These are phyloP conservation scores for Recurvirostra avosetta DNA, from an alignment of 2,113 vertebrate genomes.

Conservation along the genomic window DNA sequence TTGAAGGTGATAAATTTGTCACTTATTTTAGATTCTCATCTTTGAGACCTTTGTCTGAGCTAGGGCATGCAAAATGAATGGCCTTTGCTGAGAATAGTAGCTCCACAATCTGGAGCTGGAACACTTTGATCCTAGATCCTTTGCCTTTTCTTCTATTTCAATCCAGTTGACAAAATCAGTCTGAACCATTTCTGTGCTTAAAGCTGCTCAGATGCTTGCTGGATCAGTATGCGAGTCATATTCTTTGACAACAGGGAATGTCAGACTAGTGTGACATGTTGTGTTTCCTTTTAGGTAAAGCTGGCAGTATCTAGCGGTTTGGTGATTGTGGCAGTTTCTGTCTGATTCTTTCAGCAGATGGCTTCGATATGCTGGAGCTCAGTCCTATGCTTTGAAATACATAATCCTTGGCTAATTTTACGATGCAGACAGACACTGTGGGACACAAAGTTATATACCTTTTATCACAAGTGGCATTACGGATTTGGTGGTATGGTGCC, in stretches of 20 bases:
- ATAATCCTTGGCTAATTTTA: constrained; percentile 42
- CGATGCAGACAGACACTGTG: not conserved
- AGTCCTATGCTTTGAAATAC: constrained; percentile 11
- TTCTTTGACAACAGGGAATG: constrained; percentile 44
- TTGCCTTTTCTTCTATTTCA: constrained; percentile 15
- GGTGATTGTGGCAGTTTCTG: constrained; percentile 28
- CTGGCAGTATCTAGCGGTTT: not conserved
- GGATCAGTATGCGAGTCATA: constrained; percentile 4
- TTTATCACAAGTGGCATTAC: constrained; percentile 4
- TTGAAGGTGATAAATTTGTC: constrained; percentile 9
- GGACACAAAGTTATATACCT: constrained; percentile 20
- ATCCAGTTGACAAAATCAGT: constrained; percentile 12
- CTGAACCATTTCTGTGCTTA: not conserved
- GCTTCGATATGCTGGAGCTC: constrained; percentile 12
- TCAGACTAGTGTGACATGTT: constrained; percentile 43
- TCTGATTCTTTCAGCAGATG: constrained; percentile 39
- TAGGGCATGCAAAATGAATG: constrained; percentile 13
- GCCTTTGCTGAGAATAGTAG: constrained; percentile 12
- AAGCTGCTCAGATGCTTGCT: constrained; percentile 48
- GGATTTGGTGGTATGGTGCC: not conserved
- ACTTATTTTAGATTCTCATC: constrained; percentile 14
- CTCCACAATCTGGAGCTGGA: constrained; percentile 12
- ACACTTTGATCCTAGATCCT: constrained; percentile 31
- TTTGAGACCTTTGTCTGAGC: constrained; percentile 13
- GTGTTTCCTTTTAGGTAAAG: constrained; percentile 57